A percentile compares a stretch with the other conserved stretches of the same genome.
Evolutionary conservation across 2,113 vertebrate genomes (phyloP).

Genomic region (Pyxicephalus adspersus): DNA sequence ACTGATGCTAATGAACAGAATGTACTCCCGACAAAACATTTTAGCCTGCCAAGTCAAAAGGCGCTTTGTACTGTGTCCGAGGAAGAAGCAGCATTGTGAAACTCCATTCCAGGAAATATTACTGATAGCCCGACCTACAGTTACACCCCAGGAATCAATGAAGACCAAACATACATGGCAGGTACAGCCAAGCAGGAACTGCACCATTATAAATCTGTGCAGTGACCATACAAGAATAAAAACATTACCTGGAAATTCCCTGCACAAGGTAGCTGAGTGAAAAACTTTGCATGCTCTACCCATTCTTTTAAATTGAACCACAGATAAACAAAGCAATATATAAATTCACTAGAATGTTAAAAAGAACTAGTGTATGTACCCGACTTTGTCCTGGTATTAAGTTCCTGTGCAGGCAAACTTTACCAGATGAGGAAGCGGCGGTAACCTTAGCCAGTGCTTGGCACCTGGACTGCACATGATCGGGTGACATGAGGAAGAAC

Average conservation of each 20-base stretch:
- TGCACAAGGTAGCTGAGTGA: too few species aligned
- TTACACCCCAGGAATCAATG: not conserved
- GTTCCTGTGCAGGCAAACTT: too few species aligned
- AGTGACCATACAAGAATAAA: not conserved
- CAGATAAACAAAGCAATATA: too few species aligned
- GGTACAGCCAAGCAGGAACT: not conserved
- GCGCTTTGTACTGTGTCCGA: not conserved
- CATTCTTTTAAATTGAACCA: too few species aligned
- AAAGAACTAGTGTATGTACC: too few species aligned
- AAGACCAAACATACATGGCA: not conserved
- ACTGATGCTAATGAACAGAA: not conserved
- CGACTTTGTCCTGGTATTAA: too few species aligned
- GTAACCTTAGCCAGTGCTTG: too few species aligned
- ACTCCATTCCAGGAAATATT: constrained; percentile 1
- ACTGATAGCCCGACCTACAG: not conserved
- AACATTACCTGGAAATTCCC: not conserved
- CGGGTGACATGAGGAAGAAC: too few species aligned
- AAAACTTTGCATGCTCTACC: too few species aligned
- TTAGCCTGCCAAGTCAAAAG: constrained; percentile 3
- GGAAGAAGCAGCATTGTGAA: constrained; percentile 1
- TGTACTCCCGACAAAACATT: constrained; percentile 5
- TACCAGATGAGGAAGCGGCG: too few species aligned
- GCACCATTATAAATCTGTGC: not conserved
- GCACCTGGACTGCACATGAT: too few species aligned
- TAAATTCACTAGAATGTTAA: too few species aligned